Evolutionary conservation across 2,113 vertebrate species (phyloP).

Genomic region (Riparia riparia): DNA sequence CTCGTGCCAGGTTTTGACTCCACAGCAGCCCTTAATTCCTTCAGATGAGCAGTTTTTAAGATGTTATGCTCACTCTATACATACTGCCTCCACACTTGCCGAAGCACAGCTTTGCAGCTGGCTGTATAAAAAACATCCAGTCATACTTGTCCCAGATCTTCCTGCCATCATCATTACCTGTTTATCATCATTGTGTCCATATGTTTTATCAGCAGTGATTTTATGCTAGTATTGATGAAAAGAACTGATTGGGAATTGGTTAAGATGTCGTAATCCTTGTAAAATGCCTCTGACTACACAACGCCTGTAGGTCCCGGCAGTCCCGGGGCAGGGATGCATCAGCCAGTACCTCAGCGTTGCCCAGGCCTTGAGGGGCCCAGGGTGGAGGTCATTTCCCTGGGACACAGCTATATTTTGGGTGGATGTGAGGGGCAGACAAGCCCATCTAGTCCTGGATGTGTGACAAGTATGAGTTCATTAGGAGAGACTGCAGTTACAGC

Average conservation of each 20-base stretch:
- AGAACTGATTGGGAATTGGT: background rate
- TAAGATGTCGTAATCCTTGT: background rate
- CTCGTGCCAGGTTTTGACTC: background rate
- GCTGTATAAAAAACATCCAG: background rate
- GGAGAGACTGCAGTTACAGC: background rate
- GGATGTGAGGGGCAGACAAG: background rate
- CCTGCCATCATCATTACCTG: background rate
- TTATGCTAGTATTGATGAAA: background rate
- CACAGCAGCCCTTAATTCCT: background rate
- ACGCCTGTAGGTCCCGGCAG: rapidly evolving
- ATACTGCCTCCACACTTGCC: background rate
- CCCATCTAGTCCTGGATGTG: background rate
- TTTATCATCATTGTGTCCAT: background rate
- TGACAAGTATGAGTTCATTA: slow-evolving; percentile 46
- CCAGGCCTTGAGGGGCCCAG: background rate
- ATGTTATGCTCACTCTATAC: background rate
- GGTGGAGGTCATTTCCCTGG: background rate
- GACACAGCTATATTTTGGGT: background rate
- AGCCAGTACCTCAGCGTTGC: background rate
- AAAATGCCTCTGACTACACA: background rate
- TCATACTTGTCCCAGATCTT: background rate
- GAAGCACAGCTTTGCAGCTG: background rate
- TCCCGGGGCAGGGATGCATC: background rate
- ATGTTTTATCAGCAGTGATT: background rate
- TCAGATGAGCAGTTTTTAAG: background rate